A percentile compares a stretch with the other conserved stretches of the same genome.
Conservation (phyloP, 2,888 invertebrate species). For the Allacma fusca region DNA sequence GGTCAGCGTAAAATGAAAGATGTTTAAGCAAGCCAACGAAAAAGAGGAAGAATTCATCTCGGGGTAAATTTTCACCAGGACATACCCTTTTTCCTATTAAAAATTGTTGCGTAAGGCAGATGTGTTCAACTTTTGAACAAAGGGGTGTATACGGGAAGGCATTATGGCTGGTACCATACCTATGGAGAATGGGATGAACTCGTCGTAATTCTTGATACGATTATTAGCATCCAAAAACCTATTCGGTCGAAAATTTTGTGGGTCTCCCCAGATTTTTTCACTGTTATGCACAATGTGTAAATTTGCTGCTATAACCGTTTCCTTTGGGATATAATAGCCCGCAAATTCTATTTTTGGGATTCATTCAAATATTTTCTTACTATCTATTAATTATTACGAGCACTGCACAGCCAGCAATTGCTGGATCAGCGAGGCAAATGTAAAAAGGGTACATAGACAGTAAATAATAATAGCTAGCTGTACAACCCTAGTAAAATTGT, state of each 20-base stretch:
- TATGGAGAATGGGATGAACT: conserved; percentile 58
- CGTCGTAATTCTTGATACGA: conserved; percentile 50
- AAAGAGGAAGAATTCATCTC: conserved; percentile 59
- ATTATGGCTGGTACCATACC: conserved; percentile 42
- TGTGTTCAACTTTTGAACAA: too few relatives aligned
- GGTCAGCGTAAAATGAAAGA: conserved; percentile 51
- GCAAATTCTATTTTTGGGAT: conserved; percentile 53
- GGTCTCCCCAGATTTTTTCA: conserved; percentile 57
- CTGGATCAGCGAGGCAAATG: too few relatives aligned
- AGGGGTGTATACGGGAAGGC: background rate
- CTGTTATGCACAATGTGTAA: conserved; percentile 56
- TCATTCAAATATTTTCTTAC: too few relatives aligned
- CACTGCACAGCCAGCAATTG: too few relatives aligned
- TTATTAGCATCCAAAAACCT: conserved; percentile 51
- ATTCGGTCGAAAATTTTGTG: conserved; percentile 58
- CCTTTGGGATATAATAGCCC: conserved; percentile 58
- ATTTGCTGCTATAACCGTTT: conserved; percentile 59
- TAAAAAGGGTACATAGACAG: too few relatives aligned
- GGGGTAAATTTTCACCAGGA: conserved; percentile 58
- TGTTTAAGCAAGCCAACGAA: conserved; percentile 57
- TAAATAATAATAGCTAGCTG: too few relatives aligned
- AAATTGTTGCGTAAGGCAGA: background rate
- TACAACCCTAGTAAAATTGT: too few relatives aligned
- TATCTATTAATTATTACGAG: too few relatives aligned
- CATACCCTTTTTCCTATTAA: conserved; percentile 55